Evolutionary conservation across 2,797 vertebrate species (phyloP).

Genomic region (Muscicapa striata): DNA sequence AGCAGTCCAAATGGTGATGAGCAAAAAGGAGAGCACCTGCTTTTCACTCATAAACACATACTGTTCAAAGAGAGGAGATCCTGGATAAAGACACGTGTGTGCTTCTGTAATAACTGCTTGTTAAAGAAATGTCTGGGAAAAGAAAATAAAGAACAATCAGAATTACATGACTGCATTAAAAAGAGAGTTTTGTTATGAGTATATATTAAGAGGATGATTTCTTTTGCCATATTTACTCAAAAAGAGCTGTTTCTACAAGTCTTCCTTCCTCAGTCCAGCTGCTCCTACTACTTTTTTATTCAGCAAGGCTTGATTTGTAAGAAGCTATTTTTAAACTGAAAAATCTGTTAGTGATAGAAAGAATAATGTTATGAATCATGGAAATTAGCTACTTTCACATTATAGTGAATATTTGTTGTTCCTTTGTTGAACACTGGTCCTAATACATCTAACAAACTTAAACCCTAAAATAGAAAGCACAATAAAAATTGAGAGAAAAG

Average conservation of each 20-base stretch:
- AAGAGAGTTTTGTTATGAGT: neutral
- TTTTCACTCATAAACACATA: conserved; percentile 20
- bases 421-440: neutral
- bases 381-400: neutral
- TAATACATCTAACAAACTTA: neutral
- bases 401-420: neutral
- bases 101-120: neutral
- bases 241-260: neutral
- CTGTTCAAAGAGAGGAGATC: conserved; percentile 5
- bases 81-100: neutral
- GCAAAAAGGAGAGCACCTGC: conserved; percentile 56
- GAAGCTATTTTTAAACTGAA: neutral
- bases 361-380: neutral
- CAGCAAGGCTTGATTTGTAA: neutral
- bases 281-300: neutral
- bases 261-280: neutral
- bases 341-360: neutral
- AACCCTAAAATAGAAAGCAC: neutral
- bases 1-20: conserved; percentile 55
- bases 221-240: neutral
- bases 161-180: neutral
- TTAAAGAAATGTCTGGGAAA: conserved; percentile 9
- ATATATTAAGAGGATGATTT: neutral
- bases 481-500: neutral
- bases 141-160: neutral